Conservation (phyloP, 2,113 vertebrate genomes). For the Corythoichthys intestinalis region DNA sequence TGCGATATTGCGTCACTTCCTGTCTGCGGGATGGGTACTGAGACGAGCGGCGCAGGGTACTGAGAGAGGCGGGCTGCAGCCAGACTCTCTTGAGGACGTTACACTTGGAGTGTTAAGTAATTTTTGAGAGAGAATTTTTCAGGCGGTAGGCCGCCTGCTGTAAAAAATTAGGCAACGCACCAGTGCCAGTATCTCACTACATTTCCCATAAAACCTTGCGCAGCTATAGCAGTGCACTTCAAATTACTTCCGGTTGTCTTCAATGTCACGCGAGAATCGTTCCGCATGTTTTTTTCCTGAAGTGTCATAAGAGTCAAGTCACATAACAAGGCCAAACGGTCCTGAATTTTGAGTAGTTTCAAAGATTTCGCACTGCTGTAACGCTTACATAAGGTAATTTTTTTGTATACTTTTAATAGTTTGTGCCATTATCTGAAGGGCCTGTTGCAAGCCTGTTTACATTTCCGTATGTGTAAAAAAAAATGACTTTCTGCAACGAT, state of each 20-base stretch:
- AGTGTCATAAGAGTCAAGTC: not conserved
- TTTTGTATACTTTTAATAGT: not conserved
- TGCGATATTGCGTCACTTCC: too few species aligned
- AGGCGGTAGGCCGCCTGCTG: too few species aligned
- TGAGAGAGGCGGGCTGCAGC: too few species aligned
- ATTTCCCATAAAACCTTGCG: conserved; percentile 23
- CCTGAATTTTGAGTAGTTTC: not conserved
- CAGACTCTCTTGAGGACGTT: too few species aligned
- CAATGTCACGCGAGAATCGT: conserved; percentile 9
- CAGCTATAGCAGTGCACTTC: conserved; percentile 22
- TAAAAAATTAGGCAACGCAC: too few species aligned
- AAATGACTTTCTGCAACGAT: not conserved
- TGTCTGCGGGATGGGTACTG: too few species aligned
- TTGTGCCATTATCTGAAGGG: not conserved
- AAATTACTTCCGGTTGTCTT: conserved; percentile 36
- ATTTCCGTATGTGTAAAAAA: not conserved
- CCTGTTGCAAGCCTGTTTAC: not conserved
- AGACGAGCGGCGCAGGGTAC: too few species aligned
- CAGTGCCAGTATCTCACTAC: conserved; percentile 5
- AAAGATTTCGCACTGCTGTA: not conserved
- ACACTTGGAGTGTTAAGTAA: too few species aligned
- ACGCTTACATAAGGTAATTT: conserved; percentile 16
- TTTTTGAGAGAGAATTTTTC: too few species aligned
- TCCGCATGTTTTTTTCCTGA: conserved; percentile 22
- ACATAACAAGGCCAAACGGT: not conserved